Conservation (phyloP, 2,888 invertebrate genomes). For the Lasioglossum malachurum region DNA sequence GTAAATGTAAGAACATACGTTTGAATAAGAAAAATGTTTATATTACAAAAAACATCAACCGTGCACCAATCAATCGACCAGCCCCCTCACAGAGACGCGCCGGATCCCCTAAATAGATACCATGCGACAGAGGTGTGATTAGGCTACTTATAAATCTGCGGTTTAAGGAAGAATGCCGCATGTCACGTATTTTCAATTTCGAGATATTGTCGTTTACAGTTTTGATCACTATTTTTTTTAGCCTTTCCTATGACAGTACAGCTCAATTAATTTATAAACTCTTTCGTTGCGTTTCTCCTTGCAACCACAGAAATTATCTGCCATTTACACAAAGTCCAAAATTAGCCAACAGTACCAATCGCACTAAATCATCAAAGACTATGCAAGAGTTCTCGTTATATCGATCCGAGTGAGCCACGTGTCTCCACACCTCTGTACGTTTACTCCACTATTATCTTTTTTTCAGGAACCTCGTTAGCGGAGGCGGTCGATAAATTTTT, state of each 20-base stretch:
- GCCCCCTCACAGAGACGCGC: background rate
- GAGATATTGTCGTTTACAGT: too few species aligned
- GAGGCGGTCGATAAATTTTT: background rate
- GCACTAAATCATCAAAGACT: background rate
- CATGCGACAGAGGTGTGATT: background rate
- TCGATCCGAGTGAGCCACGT: background rate
- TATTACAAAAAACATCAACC: constrained; percentile 79
- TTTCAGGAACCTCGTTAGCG: background rate
- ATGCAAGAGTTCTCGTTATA: background rate
- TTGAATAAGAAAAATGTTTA: constrained; percentile 87
- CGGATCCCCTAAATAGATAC: background rate
- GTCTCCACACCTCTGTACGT: background rate
- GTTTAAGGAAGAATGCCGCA: too few species aligned
- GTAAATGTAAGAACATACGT: constrained; percentile 93
- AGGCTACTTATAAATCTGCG: background rate
- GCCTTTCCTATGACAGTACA: too few species aligned
- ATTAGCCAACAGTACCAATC: background rate
- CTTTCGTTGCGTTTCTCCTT: too few species aligned
- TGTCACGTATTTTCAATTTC: too few species aligned
- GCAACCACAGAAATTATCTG: background rate
- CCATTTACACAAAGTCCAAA: background rate
- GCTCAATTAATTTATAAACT: too few species aligned
- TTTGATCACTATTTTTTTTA: too few species aligned
- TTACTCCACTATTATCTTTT: background rate
- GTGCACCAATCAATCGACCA: background rate